Evolutionary conservation across 2,888 invertebrate species (phyloP).

Genomic region (Dynastes maya): DNA sequence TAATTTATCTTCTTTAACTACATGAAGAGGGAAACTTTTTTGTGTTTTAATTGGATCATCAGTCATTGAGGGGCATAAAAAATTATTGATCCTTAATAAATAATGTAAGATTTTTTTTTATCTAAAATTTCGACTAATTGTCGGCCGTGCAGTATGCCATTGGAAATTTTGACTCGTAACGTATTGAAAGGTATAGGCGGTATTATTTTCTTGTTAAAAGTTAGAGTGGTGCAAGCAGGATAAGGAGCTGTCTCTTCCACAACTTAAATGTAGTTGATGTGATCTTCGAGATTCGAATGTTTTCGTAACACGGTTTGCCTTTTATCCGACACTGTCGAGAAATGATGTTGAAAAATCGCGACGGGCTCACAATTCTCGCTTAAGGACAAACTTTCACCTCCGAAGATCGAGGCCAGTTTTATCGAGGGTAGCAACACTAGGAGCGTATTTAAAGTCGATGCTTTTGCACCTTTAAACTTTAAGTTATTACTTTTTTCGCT

Average conservation of each 20-base stretch:
- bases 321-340: constrained; percentile 62
- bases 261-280: constrained; percentile 53
- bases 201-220: not conserved
- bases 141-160: not conserved
- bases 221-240: not conserved
- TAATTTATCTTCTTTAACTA: constrained; percentile 34
- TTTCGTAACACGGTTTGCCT: constrained; percentile 65
- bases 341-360: constrained; percentile 65
- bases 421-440: constrained; percentile 15
- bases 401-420: constrained; percentile 13
- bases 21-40: constrained; percentile 3
- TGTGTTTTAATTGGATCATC: constrained; percentile 20
- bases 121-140: not conserved
- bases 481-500: constrained; percentile 55
- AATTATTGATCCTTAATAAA: not conserved
- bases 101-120: not conserved
- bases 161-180: not conserved
- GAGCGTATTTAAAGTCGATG: constrained; percentile 61
- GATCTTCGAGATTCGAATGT: constrained; percentile 60
- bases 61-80: not conserved
- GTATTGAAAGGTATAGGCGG: not conserved
- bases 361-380: constrained; percentile 61
- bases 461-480: constrained; percentile 58
- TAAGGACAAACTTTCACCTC: constrained; percentile 57
- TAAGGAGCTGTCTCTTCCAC: constrained; percentile 23